A percentile compares a stretch with the other conserved stretches of the same genome.
These are phyloP conservation scores for Tupaia tana DNA, from an alignment of 2,113 vertebrate species.

Conservation along the genomic window DNA sequence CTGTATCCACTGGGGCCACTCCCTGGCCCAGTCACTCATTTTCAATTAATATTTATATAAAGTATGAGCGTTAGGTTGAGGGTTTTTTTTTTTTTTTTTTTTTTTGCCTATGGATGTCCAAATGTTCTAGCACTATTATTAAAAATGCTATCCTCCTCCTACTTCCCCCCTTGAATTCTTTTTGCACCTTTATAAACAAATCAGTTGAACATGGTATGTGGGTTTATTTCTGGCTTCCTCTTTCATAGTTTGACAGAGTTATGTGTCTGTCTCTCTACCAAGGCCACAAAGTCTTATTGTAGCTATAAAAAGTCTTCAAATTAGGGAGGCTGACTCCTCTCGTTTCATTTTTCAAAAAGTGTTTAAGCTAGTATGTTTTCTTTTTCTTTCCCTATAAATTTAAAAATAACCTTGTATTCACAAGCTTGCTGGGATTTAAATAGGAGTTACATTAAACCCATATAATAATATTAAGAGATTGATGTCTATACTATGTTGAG, in stretches of 20 bases:
- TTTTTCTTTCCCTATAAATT: background rate
- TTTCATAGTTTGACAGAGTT: background rate
- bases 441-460: background rate
- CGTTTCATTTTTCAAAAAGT: background rate
- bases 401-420: background rate
- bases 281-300: background rate
- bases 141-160: background rate
- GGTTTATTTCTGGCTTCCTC: background rate
- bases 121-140: background rate
- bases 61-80: background rate
- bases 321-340: background rate
- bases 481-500: too few relatives aligned
- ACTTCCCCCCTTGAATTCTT: background rate
- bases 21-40: background rate
- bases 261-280: background rate
- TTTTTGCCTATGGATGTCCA: background rate
- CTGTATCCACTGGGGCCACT: too few relatives aligned
- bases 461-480: background rate
- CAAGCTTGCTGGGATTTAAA: background rate
- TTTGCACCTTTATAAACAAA: slow-evolving; percentile 2
- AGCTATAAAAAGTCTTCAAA: background rate
- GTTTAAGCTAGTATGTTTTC: background rate
- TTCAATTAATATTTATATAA: background rate
- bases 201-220: background rate
- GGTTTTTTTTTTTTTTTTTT: background rate